Evolutionary conservation across 2,113 vertebrate genomes (phyloP).

Genomic region (Dromaius novaehollandiae): DNA sequence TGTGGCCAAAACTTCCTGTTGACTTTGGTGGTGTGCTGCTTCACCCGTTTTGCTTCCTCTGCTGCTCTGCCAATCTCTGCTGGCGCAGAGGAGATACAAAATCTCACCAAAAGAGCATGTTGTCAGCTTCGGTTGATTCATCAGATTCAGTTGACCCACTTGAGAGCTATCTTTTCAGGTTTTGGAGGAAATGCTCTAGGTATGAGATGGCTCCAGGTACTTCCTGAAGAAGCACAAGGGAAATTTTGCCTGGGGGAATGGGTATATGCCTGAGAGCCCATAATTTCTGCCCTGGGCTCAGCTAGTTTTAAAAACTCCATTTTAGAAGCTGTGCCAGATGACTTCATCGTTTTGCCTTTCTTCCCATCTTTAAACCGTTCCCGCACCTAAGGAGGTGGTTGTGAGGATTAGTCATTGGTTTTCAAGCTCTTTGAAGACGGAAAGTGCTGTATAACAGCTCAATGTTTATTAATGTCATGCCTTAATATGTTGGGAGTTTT

Average conservation of each 20-base stretch:
- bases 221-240: background rate
- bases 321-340: background rate
- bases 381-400: conserved; percentile 2
- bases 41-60: background rate
- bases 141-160: background rate
- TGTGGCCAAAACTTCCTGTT: background rate
- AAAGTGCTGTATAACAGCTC: background rate
- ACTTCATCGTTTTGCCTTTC: background rate
- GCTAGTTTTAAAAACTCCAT: background rate
- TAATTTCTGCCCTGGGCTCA: background rate
- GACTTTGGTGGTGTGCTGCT: background rate
- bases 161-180: background rate
- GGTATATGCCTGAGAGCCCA: background rate
- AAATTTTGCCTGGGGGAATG: background rate
- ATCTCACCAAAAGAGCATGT: background rate
- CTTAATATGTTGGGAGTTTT: background rate
- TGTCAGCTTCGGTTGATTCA: background rate
- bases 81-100: background rate
- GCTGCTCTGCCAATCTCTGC: background rate
- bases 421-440: conserved; percentile 28
- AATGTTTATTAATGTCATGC: background rate
- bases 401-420: conserved; percentile 15
- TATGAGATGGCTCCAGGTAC: background rate
- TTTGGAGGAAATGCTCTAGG: background rate
- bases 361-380: background rate